Evolutionary conservation across 2,113 vertebrate genomes (phyloP), one percentile per base, ranked within the genome.

Genomic region (Trichomycterus rosablanca): DNA sequence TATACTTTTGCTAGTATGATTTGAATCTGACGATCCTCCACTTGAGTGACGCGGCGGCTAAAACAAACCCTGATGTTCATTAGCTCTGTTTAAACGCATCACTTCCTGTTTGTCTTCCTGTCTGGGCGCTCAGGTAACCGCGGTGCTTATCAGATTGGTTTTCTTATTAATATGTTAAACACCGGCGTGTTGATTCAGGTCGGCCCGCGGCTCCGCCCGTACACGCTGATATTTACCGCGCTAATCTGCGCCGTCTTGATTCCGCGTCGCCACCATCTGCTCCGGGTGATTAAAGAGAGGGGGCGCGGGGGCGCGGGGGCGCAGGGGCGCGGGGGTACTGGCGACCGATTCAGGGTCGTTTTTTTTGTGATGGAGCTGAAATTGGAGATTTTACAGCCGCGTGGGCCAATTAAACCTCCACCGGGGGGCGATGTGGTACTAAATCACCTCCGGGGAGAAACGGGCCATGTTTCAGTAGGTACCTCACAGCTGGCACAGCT

Each of bases 151-250:
- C 60, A 66, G 72, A 71, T 71, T 68, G 49, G 56, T 66, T 67
- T 66, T 56, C 53, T n/a, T 63, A 73, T 74, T 73, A 75, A 69
- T 71, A 72, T 71, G 67, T 75, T 62, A 76, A 73, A 71, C 72
- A 67, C 59, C 30, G 69, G 37, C 20, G 18, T 65, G 65, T 70
- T 75, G 65, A 72, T 58, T 65, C 58, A 69, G 46, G 59, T 15
- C 59, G 58, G 43, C 40, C 20, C 26, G n/a, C 54, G 8, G 35
- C 59, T 50, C 59, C 56, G 39, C 24, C 40, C 48, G 70, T 63
- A 63, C 51, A 53, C 65, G 46, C n/a, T 16, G 44, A 42, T 59
- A 45, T 73, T 73, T 72, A 65, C 65, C 56, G 22, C 24, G 46
- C 50, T 56, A 59, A 62, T 56, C 19, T 60, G 55, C 67, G 44